phyloP scores from a whole-genome alignment of 2,113 vertebrate species.

The Solea solea region DNA sequence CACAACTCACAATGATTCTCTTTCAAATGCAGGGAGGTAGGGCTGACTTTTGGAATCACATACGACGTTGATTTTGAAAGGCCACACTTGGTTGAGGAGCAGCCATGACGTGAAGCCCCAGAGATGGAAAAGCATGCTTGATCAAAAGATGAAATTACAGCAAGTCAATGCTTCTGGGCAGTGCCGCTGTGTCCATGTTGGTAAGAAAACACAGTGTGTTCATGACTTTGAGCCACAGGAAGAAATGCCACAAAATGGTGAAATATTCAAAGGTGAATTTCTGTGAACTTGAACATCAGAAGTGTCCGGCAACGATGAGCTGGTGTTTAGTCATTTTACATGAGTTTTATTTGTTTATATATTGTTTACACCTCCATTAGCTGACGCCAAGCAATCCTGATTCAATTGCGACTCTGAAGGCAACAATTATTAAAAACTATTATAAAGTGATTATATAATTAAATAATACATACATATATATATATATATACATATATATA shows the following conservation, averaged over 20 bases:
- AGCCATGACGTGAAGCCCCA: constrained; percentile 48
- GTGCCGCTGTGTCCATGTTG: constrained; percentile 26
- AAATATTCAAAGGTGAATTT: too few species aligned
- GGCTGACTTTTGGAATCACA: constrained; percentile 54
- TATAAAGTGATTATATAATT: too few species aligned
- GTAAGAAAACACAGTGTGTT: not conserved
- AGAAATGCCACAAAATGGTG: not conserved
- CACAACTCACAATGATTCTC: constrained; percentile 58
- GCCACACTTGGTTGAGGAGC: constrained; percentile 73
- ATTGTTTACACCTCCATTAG: too few species aligned
- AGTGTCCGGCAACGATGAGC: too few species aligned
- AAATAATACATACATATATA: too few species aligned
- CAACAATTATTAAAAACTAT: too few species aligned
- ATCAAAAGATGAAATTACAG: constrained; percentile 55
- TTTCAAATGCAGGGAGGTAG: constrained; percentile 45
- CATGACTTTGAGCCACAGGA: constrained; percentile 17
- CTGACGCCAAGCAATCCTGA: too few species aligned
- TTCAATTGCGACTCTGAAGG: too few species aligned
- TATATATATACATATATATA: too few species aligned
- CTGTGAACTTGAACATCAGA: too few species aligned
- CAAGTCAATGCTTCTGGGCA: constrained; percentile 21
- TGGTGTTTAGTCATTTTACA: too few species aligned
- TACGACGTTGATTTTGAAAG: constrained; percentile 67
- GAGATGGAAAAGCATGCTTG: constrained; percentile 39
- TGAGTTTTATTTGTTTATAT: too few species aligned